Base-by-base conservation (phyloP, 2,797 vertebrate genomes). In the Anguilla marmorata region DNA sequence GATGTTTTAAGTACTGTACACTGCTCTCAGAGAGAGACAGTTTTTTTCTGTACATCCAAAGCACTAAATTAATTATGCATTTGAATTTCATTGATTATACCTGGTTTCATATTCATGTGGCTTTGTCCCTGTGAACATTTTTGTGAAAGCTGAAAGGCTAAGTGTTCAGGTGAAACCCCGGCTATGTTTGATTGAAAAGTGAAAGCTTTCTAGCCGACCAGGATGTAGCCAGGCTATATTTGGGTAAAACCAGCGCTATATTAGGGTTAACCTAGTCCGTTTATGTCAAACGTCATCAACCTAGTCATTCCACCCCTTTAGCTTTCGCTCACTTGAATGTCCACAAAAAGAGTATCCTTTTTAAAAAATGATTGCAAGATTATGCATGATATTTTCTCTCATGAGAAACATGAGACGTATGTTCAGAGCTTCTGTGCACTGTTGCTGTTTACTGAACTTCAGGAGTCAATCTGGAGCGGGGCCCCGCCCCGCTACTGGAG, bases 1-100 rank as follows among this genome's bases (percentile, higher is more conserved):
- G 76, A 89, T 89, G 86, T 45, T 89, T 89, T 41, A 24, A 80
- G 76, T 80, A 74, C 72, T 80, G 76, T 80, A 80, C 5, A 45
- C 37, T 80, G 37, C 6, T 41, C 76, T 80, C 76, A 80, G 33
- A 12, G 37, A 80, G 33, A 45, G 37, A 33, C 11, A 45, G 76
- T 12, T 88, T 85, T 86, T 84, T 85, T 86, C 84, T 37, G 86
- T 69, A 33, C 16, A 50, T 30, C 33, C 86, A 90, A 88, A 89
- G 89, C 88, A 88, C 90, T 9, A 85, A 90, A 88, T 69, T 11
- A 84, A 91, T 90, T 90, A 66, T 66, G 19, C 63, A 66, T 66
- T 66, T 66, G 0, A 27, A n/a, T n/a, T 66, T 66, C 89, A 76
- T 82, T 80, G 74, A 87, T 92, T 88, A 63, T 88, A 86, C 37